Conservation (phyloP, 2,113 vertebrate species). For the Rhombomys opimus region DNA sequence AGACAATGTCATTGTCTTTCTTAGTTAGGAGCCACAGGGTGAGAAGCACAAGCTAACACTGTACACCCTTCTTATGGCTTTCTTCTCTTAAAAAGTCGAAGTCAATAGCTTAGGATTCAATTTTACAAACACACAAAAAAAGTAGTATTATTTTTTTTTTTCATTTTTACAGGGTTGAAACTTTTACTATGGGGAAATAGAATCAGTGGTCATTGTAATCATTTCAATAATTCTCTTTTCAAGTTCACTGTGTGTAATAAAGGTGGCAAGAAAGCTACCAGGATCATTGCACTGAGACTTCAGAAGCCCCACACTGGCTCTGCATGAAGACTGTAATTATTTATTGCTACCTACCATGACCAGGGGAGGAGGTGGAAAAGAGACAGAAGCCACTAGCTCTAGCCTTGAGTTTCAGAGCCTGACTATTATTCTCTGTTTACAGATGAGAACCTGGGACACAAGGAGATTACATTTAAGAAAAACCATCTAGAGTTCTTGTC, state of each 20-base stretch:
- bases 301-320: neutral
- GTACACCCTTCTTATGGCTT: neutral
- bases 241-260: constrained; percentile 21
- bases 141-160: neutral
- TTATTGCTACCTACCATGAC: neutral
- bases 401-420: constrained; percentile 45
- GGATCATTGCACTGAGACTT: neutral
- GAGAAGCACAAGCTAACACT: neutral
- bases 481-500: neutral
- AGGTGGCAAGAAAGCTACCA: neutral
- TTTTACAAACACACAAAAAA: neutral
- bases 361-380: neutral
- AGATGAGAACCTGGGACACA: neutral
- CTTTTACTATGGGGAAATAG: neutral
- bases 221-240: neutral
- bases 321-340: neutral
- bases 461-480: neutral
- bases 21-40: neutral
- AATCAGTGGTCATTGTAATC: neutral
- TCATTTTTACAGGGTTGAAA: constrained; percentile 26
- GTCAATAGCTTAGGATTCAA: neutral
- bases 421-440: neutral
- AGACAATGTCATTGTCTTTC: constrained; percentile 39
- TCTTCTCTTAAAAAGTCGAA: constrained; percentile 28
- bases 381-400: neutral